These are phyloP conservation scores for Bellardia pandia DNA, from an alignment of 2,888 invertebrate species.

Conservation along the genomic window DNA sequence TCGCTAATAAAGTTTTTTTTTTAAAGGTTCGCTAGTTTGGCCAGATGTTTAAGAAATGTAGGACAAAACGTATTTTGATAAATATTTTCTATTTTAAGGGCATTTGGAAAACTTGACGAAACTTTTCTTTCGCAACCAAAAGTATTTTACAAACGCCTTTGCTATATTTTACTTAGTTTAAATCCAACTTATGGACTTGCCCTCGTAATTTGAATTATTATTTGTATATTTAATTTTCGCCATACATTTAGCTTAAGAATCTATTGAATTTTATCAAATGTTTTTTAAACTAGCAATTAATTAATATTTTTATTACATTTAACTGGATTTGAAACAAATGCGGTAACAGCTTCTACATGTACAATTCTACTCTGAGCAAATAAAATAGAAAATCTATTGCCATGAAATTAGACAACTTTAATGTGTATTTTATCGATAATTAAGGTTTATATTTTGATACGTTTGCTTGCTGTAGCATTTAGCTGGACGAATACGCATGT, in stretches of 20 bases:
- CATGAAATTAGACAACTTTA: slow-evolving; percentile 23
- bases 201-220: too few species aligned
- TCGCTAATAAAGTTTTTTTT: too few species aligned
- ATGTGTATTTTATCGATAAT: slow-evolving; percentile 10
- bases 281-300: slow-evolving; percentile 2
- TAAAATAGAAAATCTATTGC: slow-evolving; percentile 9
- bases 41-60: too few species aligned
- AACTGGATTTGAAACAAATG: not conserved
- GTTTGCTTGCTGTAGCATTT: not conserved
- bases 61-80: too few species aligned
- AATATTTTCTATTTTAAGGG: too few species aligned
- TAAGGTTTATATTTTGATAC: slow-evolving; percentile 3
- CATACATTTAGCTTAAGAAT: not conserved
- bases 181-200: too few species aligned
- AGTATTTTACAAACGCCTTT: too few species aligned
- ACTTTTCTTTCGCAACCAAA: too few species aligned
- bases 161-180: too few species aligned
- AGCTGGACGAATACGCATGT: not conserved
- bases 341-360: not conserved
- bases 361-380: not conserved
- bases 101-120: too few species aligned
- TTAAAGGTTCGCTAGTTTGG: too few species aligned
- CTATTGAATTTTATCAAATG: not conserved
- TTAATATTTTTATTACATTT: slow-evolving; percentile 12
- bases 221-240: too few species aligned